A percentile compares a stretch with the other conserved stretches of the same genome.
phyloP scores from a whole-genome alignment of 2,888 invertebrate species.

The Lasiommata megera region DNA sequence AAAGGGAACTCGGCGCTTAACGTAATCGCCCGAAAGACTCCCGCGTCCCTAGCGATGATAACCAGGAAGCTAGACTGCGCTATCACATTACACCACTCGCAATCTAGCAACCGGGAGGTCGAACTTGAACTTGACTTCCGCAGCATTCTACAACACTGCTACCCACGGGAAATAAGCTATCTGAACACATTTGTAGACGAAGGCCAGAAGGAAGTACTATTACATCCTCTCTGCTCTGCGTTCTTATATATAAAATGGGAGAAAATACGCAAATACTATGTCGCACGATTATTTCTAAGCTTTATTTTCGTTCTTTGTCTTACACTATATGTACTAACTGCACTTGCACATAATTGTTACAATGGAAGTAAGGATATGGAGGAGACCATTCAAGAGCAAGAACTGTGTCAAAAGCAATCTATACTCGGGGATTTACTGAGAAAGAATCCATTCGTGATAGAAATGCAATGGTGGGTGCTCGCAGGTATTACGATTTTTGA shows the following conservation, averaged over 20 bases:
- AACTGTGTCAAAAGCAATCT: constrained; percentile 89
- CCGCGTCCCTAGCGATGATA: constrained; percentile 91
- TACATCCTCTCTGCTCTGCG: constrained; percentile 93
- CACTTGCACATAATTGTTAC: constrained; percentile 91
- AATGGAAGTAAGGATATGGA: constrained; percentile 90
- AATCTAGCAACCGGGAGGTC: constrained; percentile 90
- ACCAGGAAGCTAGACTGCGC: constrained; percentile 91
- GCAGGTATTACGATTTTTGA: constrained; percentile 90
- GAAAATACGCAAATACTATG: constrained; percentile 93
- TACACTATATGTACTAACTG: constrained; percentile 91
- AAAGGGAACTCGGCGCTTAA: constrained; percentile 93
- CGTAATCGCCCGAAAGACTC: constrained; percentile 92
- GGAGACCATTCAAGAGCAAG: constrained; percentile 86
- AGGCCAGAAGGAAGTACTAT: constrained; percentile 92
- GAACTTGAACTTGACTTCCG: constrained; percentile 91
- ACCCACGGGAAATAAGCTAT: constrained; percentile 92
- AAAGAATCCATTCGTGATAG: constrained; percentile 88
- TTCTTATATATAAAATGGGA: constrained; percentile 95
- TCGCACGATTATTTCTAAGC: constrained; percentile 89
- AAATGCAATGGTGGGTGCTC: constrained; percentile 92
- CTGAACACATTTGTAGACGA: constrained; percentile 93
- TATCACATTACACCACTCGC: constrained; percentile 88
- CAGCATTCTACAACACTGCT: constrained; percentile 90
- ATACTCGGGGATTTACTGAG: constrained; percentile 88
- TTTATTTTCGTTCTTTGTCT: constrained; percentile 89